Evolutionary conservation across 2,888 invertebrate genomes (phyloP), one percentile per base, ranked within the genome.

Genomic region (Geophilus truncorum): DNA sequence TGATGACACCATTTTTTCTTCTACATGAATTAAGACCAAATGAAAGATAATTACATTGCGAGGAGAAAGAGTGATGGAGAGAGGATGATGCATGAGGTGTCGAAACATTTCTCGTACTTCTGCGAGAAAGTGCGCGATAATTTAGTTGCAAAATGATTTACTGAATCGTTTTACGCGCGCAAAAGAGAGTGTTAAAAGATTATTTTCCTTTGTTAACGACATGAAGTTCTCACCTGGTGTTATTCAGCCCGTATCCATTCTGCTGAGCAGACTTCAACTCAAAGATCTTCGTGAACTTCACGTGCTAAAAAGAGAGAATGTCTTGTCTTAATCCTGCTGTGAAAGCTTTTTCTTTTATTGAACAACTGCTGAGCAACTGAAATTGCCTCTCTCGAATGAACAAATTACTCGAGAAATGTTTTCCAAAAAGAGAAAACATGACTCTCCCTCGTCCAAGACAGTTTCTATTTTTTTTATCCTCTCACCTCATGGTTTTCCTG

Each of bases 401-500:
- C 28, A 70, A 70, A 70, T 70, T 70, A 70, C 28, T 28, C 62
- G 23, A 23, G 25, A 25, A 28, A 23, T 25, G 25, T 23, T 70
- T 51, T 51, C 51, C 7, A 70, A 21, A 10, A 70, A 18, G 4
- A n/a, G 15, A n/a, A 40, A n/a, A 18, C 9, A 10, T 75, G 21
- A 23, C 75, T 7, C 15, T 21, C 4, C 9, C 75, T 32, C 9
- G 10, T 75, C 15, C 12, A 28, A 3, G 15, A 18, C 7, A 9
- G 12, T 10, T n/a, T 1, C 36, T 2, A 32, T 34, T 15, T 36
- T 36, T 77, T 36, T n/a, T 30, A 30, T 21, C 4, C 12, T 80
- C 83, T 81, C 83, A 86, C 87, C 85, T 86, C 86, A 15, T 85
- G 83, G 21, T 85, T 85, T 75, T 87, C 87, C 82, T 89, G 89